A percentile compares a stretch with the other conserved stretches of the same genome.
phyloP scores from a whole-genome alignment of 2,888 invertebrate species.

The Geophilus truncorum region DNA sequence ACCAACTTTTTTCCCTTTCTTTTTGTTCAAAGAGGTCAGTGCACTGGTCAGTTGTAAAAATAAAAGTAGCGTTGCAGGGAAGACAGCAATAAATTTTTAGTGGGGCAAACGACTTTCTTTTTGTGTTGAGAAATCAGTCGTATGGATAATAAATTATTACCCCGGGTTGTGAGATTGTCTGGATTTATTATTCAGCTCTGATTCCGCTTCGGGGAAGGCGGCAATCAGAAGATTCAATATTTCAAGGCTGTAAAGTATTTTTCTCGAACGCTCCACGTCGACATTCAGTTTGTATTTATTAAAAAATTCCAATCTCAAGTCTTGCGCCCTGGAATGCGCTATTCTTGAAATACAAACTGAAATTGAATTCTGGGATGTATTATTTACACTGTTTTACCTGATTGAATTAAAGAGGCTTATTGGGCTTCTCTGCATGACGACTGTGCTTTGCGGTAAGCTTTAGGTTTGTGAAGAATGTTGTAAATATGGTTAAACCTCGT shows the following conservation, averaged over 20 bases:
- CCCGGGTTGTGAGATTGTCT: background rate
- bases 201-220: background rate
- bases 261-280: no score
- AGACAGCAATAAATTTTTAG: background rate
- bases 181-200: background rate
- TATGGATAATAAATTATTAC: background rate
- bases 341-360: no score
- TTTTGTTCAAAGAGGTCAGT: background rate
- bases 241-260: background rate
- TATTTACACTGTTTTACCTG: no score
- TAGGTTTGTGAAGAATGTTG: no score
- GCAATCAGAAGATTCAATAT: background rate
- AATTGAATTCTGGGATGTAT: no score
- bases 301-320: no score
- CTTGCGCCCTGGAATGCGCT: no score
- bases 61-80: background rate
- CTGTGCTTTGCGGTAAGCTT: no score
- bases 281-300: no score
- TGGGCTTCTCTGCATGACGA: no score
- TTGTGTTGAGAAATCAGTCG: background rate
- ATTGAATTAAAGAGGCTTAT: no score
- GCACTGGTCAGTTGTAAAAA: conserved; percentile 13
- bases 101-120: background rate
- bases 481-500: no score
- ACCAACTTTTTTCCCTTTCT: background rate